These are phyloP conservation scores for Andrena cerasifolii DNA, from an alignment of 1,140 invertebrate genomes.

Conservation along the genomic window DNA sequence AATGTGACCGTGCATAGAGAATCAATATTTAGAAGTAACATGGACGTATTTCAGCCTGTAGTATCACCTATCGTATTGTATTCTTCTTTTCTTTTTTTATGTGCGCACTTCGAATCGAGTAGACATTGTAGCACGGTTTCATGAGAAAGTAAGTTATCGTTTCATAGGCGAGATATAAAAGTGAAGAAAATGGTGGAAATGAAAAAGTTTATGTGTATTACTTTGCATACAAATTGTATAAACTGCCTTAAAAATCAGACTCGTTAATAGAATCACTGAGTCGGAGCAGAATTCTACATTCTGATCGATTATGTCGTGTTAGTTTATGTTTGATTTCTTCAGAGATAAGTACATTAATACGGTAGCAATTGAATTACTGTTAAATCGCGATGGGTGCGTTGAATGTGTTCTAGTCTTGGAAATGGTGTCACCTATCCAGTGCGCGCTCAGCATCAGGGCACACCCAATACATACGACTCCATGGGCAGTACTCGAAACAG, in stretches of 20 bases:
- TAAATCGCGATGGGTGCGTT: conserved; percentile 76
- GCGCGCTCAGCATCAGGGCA: conserved; percentile 87
- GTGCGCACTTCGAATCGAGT: conserved; percentile 5
- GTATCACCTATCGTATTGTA: background rate
- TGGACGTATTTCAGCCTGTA: conserved; percentile 9
- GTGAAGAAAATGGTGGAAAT: conserved; percentile 47
- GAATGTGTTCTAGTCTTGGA: conserved; percentile 89
- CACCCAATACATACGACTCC: conserved; percentile 90
- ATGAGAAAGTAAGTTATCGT: background rate
- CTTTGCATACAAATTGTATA: conserved; percentile 2
- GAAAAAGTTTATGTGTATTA: background rate
- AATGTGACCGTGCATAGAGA: background rate
- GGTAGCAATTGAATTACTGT: conserved; percentile 57
- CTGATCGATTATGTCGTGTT: background rate
- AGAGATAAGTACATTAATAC: conserved; percentile 20
- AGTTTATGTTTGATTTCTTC: background rate
- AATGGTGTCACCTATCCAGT: conserved; percentile 94
- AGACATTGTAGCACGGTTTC: background rate
- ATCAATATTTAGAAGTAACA: background rate
- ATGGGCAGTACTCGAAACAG: conserved; percentile 94
- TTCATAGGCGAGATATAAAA: conserved; percentile 4
- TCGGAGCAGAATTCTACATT: background rate
- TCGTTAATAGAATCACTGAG: background rate
- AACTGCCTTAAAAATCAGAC: conserved; percentile 52
- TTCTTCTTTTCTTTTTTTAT: conserved; percentile 10